Evolutionary conservation across 2,888 invertebrate genomes (phyloP), one percentile per base, ranked within the genome.

Genomic region (Acrocyrtus sp.): DNA sequence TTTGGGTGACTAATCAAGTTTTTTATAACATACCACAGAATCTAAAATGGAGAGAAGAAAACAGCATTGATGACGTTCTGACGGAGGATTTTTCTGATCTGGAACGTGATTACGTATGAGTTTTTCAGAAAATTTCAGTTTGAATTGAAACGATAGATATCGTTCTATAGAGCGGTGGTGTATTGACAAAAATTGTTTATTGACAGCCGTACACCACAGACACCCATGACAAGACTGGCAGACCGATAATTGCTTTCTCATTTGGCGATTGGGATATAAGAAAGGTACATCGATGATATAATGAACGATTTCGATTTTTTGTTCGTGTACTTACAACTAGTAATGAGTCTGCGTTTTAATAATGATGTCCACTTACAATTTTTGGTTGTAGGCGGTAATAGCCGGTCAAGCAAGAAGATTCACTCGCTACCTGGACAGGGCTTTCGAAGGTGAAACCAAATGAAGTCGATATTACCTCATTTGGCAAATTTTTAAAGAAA

Each of bases 41-140:
- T 41, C 57, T 75, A 17, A 67, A 62, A 24, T 75, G 65, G 61
- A 26, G 75, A 53, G 62, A 70, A 21, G 75, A 75, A 45, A 70
- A 72, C 24, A 43, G 65, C 21, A 70, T 75, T 19, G 75, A 75
- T 43, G 43, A 51, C 17, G 12, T 75, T 2, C 53, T 75, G 10
- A 67, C 45, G 27, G 75, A 75, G 47, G 75, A 75, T 51, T 75
- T 66, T 54, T 61, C 56, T n/a, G 75, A 75, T 26, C 27, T 75
- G n/a, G 75, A 66, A 17, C 34, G 53, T 5, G 75, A 75, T 47
- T 75, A 72, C 24, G 54, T 54, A 47, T 27, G 51, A 19, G 19
- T n/a, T n/a, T n/a, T n/a, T n/a, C n/a, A n/a, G n/a, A n/a, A n/a
- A n/a, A n/a, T n/a, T n/a, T n/a, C n/a, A n/a, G n/a, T n/a, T n/a